Conservation (phyloP, 2,113 vertebrate genomes). For the Canis aureus region DNA sequence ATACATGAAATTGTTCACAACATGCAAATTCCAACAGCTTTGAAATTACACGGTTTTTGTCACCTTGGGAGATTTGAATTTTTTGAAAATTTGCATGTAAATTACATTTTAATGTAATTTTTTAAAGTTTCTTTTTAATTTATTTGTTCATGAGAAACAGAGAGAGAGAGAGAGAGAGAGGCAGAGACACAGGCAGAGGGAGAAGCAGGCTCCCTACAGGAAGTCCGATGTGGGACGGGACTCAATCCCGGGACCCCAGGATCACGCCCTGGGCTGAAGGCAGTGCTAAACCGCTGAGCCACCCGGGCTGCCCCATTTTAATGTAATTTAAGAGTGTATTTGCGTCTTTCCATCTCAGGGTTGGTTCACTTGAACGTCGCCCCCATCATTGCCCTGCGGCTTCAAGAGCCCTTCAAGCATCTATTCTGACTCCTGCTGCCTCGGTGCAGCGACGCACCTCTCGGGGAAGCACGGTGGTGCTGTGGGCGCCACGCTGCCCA, state of each 20-base stretch:
- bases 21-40: background rate
- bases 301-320: too few species aligned
- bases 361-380: background rate
- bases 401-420: too few species aligned
- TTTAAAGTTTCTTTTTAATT: too few species aligned
- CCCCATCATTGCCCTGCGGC: background rate
- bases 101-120: background rate
- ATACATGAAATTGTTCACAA: background rate
- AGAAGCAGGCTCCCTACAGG: too few species aligned
- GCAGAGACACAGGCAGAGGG: too few species aligned
- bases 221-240: too few species aligned
- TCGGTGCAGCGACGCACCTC: accelerated
- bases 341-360: background rate
- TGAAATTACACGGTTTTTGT: background rate
- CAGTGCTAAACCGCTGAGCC: too few species aligned
- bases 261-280: too few species aligned
- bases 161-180: too few species aligned
- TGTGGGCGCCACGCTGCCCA: background rate
- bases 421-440: background rate
- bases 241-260: too few species aligned
- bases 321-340: background rate
- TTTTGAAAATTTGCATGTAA: background rate
- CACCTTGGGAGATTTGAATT: background rate
- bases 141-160: too few species aligned
- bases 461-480: too few species aligned